A percentile compares a stretch with the other conserved stretches of the same genome.
phyloP scores from a whole-genome alignment of 2,113 vertebrate species.

The Antechinus stuartii region DNA sequence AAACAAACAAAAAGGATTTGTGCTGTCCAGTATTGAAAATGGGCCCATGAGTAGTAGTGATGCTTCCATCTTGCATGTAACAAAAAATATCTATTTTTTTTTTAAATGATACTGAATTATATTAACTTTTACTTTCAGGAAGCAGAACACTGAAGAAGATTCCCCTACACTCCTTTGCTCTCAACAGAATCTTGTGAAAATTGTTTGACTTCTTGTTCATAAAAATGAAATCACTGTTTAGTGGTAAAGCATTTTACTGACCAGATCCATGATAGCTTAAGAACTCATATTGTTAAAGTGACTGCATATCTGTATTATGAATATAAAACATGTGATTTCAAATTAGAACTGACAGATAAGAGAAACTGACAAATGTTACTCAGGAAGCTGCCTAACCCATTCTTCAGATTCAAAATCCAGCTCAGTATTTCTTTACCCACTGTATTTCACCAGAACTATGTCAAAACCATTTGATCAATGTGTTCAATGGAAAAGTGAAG shows the following conservation, averaged over 20 bases:
- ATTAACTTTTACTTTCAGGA: neutral
- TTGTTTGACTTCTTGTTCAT: slow-evolving; percentile 23
- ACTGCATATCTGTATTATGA: slow-evolving; percentile 44
- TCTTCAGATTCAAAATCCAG: slow-evolving; percentile 47
- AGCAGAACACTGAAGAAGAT: neutral
- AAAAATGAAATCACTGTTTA: slow-evolving; percentile 21
- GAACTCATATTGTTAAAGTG: neutral
- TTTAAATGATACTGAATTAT: too few relatives aligned
- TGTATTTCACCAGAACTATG: slow-evolving; percentile 59
- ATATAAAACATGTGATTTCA: slow-evolving; percentile 21
- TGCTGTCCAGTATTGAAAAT: too few relatives aligned
- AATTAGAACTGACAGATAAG: slow-evolving; percentile 55
- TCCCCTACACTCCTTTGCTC: slow-evolving; percentile 26
- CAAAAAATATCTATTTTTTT: too few relatives aligned
- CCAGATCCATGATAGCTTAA: neutral
- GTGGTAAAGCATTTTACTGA: neutral
- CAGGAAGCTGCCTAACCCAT: slow-evolving; percentile 29
- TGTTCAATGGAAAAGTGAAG: slow-evolving; percentile 67
- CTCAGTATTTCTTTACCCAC: slow-evolving; percentile 61
- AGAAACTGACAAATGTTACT: slow-evolving; percentile 59
- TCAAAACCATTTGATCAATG: slow-evolving; percentile 56
- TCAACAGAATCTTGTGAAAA: neutral
- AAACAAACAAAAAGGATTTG: too few relatives aligned
- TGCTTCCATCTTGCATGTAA: too few relatives aligned
- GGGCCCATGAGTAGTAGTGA: too few relatives aligned